These are phyloP conservation scores for Cryptoleucopteryx plumbea DNA, from an alignment of 2,113 vertebrate species.

Conservation along the genomic window DNA sequence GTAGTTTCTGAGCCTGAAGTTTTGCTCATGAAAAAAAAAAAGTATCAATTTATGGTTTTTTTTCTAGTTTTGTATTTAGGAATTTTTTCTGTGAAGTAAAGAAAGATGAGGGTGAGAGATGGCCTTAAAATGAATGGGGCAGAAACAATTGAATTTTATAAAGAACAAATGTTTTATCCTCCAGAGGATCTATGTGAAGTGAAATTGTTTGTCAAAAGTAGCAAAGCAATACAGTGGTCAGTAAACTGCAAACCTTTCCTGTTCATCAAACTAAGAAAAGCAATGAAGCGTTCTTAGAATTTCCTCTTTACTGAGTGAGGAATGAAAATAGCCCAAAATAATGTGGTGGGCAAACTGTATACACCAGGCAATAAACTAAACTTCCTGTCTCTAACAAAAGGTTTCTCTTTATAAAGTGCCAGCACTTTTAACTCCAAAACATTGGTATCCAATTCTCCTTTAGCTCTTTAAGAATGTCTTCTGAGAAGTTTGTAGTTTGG, in stretches of 20 bases:
- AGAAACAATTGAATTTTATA: slow-evolving; percentile 2
- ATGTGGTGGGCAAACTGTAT: slow-evolving; percentile 47
- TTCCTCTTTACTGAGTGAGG: slow-evolving; percentile 23
- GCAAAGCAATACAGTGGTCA: slow-evolving; percentile 5
- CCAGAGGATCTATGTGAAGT: neutral
- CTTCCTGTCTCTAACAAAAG: slow-evolving; percentile 60
- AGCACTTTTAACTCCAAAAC: slow-evolving; percentile 52
- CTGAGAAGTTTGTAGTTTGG: slow-evolving; percentile 15
- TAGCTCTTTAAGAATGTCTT: slow-evolving; percentile 30
- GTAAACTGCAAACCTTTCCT: slow-evolving; percentile 36
- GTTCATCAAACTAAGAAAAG: slow-evolving; percentile 52
- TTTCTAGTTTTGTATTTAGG: neutral
- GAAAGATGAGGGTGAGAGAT: neutral
- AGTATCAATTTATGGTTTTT: neutral
- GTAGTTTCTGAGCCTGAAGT: neutral
- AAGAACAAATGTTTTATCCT: neutral
- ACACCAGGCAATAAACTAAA: slow-evolving; percentile 53
- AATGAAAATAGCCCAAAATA: slow-evolving; percentile 69
- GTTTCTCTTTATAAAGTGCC: slow-evolving; percentile 58
- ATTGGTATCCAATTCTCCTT: slow-evolving; percentile 32
- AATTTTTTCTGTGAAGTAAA: neutral
- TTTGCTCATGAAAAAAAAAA: neutral
- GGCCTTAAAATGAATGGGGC: neutral
- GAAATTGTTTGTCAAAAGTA: slow-evolving; percentile 33
- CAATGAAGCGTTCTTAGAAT: slow-evolving; percentile 55